phyloP scores from a whole-genome alignment of 1,140 invertebrate genomes.

The Drosophila bocqueti region DNA sequence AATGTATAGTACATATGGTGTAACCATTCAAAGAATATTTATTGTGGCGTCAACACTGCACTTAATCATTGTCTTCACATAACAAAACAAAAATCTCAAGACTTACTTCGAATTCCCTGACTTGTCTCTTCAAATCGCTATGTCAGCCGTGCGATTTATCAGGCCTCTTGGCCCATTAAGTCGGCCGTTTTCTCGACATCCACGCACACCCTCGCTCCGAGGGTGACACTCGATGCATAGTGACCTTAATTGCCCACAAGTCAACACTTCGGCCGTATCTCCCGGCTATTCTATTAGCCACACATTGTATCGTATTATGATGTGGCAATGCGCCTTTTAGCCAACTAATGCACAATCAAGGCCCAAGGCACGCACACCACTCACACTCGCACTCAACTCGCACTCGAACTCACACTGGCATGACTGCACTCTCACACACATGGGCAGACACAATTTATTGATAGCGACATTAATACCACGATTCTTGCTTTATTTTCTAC shows the following conservation, averaged over 20 bases:
- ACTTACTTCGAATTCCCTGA: background rate
- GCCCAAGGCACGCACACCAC: conserved; percentile 57
- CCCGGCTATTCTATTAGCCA: conserved; percentile 64
- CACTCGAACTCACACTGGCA: conserved; percentile 52
- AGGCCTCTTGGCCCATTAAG: conserved; percentile 21
- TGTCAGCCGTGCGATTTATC: conserved; percentile 27
- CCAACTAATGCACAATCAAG: conserved; percentile 77
- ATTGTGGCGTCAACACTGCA: background rate
- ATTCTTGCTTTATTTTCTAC: conserved; percentile 49
- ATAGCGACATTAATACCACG: conserved; percentile 77
- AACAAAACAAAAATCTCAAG: background rate
- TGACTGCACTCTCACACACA: conserved; percentile 40
- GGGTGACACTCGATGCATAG: conserved; percentile 41
- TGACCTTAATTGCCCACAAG: conserved; percentile 78
- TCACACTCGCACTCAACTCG: conserved; percentile 20
- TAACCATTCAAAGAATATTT: background rate
- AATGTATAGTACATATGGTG: background rate
- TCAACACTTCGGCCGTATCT: conserved; percentile 73
- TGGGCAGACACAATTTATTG: conserved; percentile 71
- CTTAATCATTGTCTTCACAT: background rate
- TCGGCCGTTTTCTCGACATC: conserved; percentile 23
- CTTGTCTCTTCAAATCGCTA: conserved; percentile 22
- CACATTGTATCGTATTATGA: conserved; percentile 36
- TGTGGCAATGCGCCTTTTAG: conserved; percentile 31
- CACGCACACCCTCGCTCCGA: conserved; percentile 31